Evolutionary conservation across 53 echinoderm and acorn worm species (phyloP).

Genomic region (Zoroaster sp.): DNA sequence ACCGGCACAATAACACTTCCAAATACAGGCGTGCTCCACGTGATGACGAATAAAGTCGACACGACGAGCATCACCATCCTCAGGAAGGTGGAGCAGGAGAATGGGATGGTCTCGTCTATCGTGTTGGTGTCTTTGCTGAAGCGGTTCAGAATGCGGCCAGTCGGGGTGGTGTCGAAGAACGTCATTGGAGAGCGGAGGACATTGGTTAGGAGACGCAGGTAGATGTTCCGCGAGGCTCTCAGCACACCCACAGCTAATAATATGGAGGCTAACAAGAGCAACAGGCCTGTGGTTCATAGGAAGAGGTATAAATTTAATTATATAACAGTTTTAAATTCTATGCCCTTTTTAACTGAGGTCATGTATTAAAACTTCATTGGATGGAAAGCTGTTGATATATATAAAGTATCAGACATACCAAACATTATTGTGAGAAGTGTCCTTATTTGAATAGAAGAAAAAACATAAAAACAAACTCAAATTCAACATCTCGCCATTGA

Average conservation of each 20-base stretch:
- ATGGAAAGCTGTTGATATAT: too few species aligned
- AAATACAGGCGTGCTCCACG: constrained; percentile 56
- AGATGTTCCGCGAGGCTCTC: constrained; percentile 60
- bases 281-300: not conserved
- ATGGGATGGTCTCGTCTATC: constrained; percentile 65
- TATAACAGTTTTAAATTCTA: too few species aligned
- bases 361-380: too few species aligned
- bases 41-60: constrained; percentile 54
- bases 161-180: constrained; percentile 85
- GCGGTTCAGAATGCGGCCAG: constrained; percentile 80
- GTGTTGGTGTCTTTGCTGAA: constrained; percentile 86
- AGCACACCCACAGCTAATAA: constrained; percentile 59
- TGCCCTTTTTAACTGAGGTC: too few species aligned
- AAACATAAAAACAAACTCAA: too few species aligned
- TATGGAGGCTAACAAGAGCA: constrained; percentile 10
- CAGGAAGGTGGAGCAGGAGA: constrained; percentile 50
- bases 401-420: too few species aligned
- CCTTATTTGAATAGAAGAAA: too few species aligned
- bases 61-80: constrained; percentile 29
- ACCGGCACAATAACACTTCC: constrained; percentile 44
- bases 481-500: too few species aligned
- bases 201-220: constrained; percentile 60
- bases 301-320: too few species aligned
- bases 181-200: constrained; percentile 71
- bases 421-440: too few species aligned